Conservation (phyloP, 2,888 invertebrate genomes). For the Crematogaster levior region DNA sequence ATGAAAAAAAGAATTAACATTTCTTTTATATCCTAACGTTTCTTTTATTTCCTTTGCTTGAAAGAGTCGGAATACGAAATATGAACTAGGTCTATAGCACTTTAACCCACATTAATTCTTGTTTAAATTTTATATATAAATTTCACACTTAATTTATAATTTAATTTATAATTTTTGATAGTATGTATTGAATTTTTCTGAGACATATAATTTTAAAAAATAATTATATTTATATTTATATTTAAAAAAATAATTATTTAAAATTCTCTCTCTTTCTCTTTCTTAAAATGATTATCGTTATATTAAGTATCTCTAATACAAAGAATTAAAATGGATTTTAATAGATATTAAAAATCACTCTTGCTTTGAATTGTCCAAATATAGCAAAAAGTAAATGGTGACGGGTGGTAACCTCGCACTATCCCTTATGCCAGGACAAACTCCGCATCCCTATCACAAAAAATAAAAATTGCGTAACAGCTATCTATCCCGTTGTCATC, state of each 20-base stretch:
- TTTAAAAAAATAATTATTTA: background rate
- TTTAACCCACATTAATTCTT: background rate
- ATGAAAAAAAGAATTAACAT: background rate
- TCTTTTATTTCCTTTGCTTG: background rate
- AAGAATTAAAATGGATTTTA: background rate
- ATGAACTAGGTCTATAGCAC: background rate
- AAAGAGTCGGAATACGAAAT: background rate
- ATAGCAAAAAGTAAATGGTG: background rate
- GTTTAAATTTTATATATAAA: constrained; percentile 1
- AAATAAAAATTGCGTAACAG: constrained; percentile 46
- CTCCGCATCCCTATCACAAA: constrained; percentile 10
- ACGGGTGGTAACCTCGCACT: background rate
- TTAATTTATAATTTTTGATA: background rate
- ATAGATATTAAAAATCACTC: background rate
- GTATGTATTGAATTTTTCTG: background rate
- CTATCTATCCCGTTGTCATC: constrained; percentile 40
- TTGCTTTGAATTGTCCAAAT: background rate
- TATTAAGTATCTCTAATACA: background rate
- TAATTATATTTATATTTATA: background rate
- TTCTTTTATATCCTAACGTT: background rate
- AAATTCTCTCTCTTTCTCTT: background rate
- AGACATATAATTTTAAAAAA: constrained; percentile 1
- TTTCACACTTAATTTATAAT: background rate
- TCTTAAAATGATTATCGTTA: background rate
- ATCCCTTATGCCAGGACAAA: background rate